Evolutionary conservation across 2,888 invertebrate species (phyloP), one percentile per base, ranked within the genome.

Genomic region (Malthinus flaveolus): DNA sequence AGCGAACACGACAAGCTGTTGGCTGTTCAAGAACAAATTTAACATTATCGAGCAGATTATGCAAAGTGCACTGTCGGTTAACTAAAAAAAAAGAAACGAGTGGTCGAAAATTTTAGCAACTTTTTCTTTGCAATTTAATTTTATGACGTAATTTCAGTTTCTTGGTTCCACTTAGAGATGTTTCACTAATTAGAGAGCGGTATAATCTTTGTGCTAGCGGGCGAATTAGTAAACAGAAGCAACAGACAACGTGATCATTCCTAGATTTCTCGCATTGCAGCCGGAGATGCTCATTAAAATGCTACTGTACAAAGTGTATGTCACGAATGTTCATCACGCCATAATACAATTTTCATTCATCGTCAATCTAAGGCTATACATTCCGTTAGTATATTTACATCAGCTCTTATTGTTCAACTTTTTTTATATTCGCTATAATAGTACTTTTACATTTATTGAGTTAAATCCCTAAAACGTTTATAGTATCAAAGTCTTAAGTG

Each of bases 161-260:
- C 23, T 23, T 42, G 10, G 13, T 15, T 42, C 15, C 23, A 15
- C 15, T 42, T 42, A 5, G 39, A 42, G 15, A 15, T 7, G 15
- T 6, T 42, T 42, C n/a, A 42, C n/a, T 42, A 42, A 42, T 15
- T 42, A 15, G 13, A 5, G n/a, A 15, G 39, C 39, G 13, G 4
- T 13, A 39, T 9, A 39, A 66, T 64, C 67, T 66, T 65, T 63
- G 62, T 63, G 65, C 67, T 62, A 65, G 67, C 54, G 63, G 62
- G 64, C 65, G 66, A 70, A 70, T 70, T 68, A 68, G 68, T 62
- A 23, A 23, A 23, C 23, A 58, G 63, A 62, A 49, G 62, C 53
- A 59, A 56, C 52, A 46, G 62, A 49, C 54, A 45, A 63, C 65
- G 49, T 54, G 59, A 53, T 54, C 54, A 46, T 51, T 51, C 31